Evolutionary conservation across 2,113 vertebrate species (phyloP).

Genomic region (Serilophus lunatus): DNA sequence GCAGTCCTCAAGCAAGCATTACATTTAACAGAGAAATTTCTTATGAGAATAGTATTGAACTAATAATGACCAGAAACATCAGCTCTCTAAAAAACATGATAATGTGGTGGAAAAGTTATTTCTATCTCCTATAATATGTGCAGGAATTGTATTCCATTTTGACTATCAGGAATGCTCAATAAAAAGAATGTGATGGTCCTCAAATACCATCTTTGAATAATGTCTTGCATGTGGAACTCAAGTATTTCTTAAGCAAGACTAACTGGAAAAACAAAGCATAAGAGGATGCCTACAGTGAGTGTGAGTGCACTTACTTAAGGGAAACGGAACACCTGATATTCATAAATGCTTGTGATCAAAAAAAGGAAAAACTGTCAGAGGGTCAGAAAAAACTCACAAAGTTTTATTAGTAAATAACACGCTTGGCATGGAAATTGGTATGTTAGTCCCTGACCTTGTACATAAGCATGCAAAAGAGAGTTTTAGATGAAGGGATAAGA

Average conservation of each 20-base stretch:
- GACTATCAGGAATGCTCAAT: not conserved
- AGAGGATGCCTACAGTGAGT: not conserved
- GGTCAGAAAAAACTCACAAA: no score
- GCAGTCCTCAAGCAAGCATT: not conserved
- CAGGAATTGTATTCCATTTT: not conserved
- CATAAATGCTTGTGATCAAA: not conserved
- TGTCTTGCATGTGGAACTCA: not conserved
- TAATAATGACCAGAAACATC: not conserved
- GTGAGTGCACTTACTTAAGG: no score
- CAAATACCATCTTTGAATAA: not conserved
- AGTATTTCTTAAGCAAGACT: not conserved
- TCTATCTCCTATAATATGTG: not conserved
- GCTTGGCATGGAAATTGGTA: not conserved
- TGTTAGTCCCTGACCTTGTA: not conserved
- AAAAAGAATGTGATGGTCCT: not conserved
- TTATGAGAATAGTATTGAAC: not conserved
- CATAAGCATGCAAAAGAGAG: rapidly evolving
- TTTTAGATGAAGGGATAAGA: not conserved
- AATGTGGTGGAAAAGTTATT: not conserved
- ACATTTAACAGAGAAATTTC: not conserved
- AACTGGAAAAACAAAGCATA: not conserved
- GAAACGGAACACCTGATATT: no score
- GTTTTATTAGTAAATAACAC: not conserved
- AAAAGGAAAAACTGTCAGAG: not conserved
- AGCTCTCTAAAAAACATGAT: not conserved